Percentiles rank a stretch among this genome's conserved stretches.
These are phyloP conservation scores for Colletes gigas DNA, from an alignment of 1,140 invertebrate genomes.

Conservation along the genomic window DNA sequence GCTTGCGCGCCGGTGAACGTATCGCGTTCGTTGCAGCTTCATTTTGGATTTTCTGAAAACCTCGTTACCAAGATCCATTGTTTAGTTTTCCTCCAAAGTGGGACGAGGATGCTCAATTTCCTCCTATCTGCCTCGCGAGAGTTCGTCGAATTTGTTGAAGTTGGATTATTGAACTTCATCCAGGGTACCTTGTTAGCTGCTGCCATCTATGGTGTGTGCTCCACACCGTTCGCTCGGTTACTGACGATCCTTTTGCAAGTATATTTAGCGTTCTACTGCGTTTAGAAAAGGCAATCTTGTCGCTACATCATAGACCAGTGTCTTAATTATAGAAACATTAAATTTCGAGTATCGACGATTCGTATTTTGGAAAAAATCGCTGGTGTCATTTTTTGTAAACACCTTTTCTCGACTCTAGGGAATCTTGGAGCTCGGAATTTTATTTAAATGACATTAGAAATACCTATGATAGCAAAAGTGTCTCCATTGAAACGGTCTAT, in stretches of 20 bases:
- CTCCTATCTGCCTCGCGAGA: not conserved
- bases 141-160: not conserved
- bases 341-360: too few relatives aligned
- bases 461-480: too few relatives aligned
- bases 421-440: too few relatives aligned
- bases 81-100: not conserved
- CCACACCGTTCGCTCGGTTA: slow-evolving; percentile 41
- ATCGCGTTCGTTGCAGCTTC: not conserved
- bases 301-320: too few relatives aligned
- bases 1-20: too few relatives aligned
- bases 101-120: not conserved
- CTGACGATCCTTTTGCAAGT: slow-evolving; percentile 13
- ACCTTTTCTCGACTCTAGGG: too few relatives aligned
- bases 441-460: too few relatives aligned
- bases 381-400: too few relatives aligned
- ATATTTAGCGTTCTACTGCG: not conserved
- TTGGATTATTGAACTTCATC: slow-evolving; percentile 51
- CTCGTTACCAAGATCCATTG: not conserved
- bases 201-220: slow-evolving; percentile 57
- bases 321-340: too few relatives aligned
- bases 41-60: not conserved
- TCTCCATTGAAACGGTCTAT: too few relatives aligned
- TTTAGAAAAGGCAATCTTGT: not conserved
- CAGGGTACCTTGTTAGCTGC: slow-evolving; percentile 52
- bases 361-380: too few relatives aligned